Conservation (phyloP, 2,797 vertebrate genomes). For the Enteromius paludinosus region DNA sequence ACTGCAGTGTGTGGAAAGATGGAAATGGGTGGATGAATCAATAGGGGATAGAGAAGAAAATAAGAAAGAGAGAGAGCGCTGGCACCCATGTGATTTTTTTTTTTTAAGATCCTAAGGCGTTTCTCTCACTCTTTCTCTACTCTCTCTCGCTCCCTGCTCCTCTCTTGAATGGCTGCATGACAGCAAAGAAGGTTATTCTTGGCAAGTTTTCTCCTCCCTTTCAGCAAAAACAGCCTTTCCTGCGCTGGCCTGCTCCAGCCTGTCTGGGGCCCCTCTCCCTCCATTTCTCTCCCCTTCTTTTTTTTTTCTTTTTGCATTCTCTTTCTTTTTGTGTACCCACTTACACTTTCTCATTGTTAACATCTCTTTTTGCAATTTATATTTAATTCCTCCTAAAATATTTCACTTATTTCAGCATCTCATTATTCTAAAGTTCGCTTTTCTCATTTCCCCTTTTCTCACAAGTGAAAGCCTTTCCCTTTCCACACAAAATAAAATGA, state of each 20-base stretch:
- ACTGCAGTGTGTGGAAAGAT: conserved; percentile 44
- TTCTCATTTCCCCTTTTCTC: conserved; percentile 22
- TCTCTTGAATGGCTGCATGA: conserved; percentile 58
- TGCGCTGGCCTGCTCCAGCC: conserved; percentile 60
- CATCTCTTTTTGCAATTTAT: conserved; percentile 26
- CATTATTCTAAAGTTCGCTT: conserved; percentile 11
- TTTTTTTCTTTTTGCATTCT: conserved; percentile 17
- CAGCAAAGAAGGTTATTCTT: conserved; percentile 68
- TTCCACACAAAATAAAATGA: conserved; percentile 16
- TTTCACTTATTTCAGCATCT: conserved; percentile 28
- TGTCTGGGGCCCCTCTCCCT: conserved; percentile 57
- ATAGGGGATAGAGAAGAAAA: conserved; percentile 49
- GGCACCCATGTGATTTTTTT: conserved; percentile 55
- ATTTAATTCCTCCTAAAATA: not conserved
- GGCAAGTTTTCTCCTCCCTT: conserved; percentile 59
- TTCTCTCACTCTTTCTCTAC: conserved; percentile 36
- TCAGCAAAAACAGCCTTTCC: conserved; percentile 59
- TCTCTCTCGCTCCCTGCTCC: conserved; percentile 34
- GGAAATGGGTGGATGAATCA: conserved; percentile 6
- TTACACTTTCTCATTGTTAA: not conserved
- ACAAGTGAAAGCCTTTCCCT: conserved; percentile 2
- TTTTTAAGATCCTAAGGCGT: conserved; percentile 35
- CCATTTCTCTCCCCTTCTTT: conserved; percentile 2
- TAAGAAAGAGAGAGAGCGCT: conserved; percentile 44
- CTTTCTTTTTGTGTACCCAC: conserved; percentile 14